These are phyloP conservation scores for Hippocampus abdominalis DNA, from an alignment of 2,113 vertebrate species.

Conservation along the genomic window DNA sequence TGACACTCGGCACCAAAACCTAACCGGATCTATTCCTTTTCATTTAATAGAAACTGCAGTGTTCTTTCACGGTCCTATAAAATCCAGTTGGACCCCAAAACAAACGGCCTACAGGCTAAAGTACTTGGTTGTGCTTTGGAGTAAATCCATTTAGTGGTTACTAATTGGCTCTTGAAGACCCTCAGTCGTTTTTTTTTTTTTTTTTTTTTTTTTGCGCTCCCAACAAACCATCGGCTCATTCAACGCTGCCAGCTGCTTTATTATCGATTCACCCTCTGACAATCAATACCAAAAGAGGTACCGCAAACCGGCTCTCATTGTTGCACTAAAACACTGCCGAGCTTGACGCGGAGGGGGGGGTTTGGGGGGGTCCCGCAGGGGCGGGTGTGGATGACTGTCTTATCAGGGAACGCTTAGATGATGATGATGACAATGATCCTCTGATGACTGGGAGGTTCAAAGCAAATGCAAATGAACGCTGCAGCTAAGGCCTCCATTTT, in stretches of 20 bases:
- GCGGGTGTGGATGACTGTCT: slow-evolving; percentile 8
- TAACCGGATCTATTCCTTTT: too few relatives aligned
- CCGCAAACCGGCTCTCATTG: slow-evolving; percentile 43
- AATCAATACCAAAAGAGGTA: slow-evolving; percentile 30
- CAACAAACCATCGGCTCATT: slow-evolving; percentile 12
- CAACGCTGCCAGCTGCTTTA: slow-evolving; percentile 26
- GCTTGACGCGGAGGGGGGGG: neutral
- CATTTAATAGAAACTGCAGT: too few relatives aligned
- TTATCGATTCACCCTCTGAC: slow-evolving; percentile 30
- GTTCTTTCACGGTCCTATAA: too few relatives aligned
- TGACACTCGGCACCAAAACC: too few relatives aligned
- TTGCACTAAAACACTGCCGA: neutral
- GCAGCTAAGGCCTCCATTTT: neutral
- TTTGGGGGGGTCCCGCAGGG: neutral
- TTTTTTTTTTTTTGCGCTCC: neutral
- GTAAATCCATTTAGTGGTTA: slow-evolving; percentile 3
- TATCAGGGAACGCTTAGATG: slow-evolving; percentile 46
- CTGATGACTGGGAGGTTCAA: slow-evolving; percentile 15
- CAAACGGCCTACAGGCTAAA: too few relatives aligned
- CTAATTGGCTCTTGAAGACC: neutral
- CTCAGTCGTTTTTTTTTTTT: slow-evolving; percentile 2
- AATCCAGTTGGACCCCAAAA: too few relatives aligned
- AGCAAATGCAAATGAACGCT: neutral
- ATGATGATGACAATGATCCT: slow-evolving; percentile 12
- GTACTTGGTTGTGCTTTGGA: neutral